A percentile compares a stretch with the other conserved stretches of the same genome.
These are phyloP conservation scores for Diplolepis rosae DNA, from an alignment of 2,888 invertebrate species.

Conservation along the genomic window DNA sequence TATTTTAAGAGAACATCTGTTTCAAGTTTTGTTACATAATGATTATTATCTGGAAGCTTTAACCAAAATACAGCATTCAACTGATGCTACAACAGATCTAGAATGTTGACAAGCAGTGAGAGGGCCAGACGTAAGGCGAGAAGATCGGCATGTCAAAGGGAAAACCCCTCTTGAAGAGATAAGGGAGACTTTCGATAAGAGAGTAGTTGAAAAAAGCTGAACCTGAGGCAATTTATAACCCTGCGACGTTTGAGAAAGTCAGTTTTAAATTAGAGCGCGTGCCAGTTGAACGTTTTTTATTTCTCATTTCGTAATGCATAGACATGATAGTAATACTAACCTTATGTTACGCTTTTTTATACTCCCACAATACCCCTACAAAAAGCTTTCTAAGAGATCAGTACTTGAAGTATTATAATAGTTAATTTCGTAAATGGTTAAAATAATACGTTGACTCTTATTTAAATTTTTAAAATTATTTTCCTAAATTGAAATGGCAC, in stretches of 20 bases:
- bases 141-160: conserved; percentile 5
- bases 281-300: conserved; percentile 24
- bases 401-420: no score
- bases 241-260: background rate
- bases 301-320: conserved; percentile 9
- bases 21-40: background rate
- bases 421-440: no score
- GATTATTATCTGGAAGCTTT: background rate
- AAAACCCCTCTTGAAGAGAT: background rate
- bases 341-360: background rate
- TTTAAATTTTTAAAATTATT: no score
- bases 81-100: background rate
- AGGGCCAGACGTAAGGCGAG: conserved; percentile 5
- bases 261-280: conserved; percentile 22
- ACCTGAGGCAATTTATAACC: background rate
- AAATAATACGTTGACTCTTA: no score
- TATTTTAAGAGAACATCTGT: no score
- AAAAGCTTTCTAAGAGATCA: no score
- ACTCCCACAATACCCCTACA: background rate
- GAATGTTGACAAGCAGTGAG: background rate
- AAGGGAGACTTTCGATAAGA: background rate
- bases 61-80: background rate
- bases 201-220: conserved; percentile 1
- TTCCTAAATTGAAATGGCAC: no score
- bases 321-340: conserved; percentile 1